These are phyloP conservation scores for Heliconius himera DNA, from an alignment of 1,140 invertebrate species.

Conservation along the genomic window DNA sequence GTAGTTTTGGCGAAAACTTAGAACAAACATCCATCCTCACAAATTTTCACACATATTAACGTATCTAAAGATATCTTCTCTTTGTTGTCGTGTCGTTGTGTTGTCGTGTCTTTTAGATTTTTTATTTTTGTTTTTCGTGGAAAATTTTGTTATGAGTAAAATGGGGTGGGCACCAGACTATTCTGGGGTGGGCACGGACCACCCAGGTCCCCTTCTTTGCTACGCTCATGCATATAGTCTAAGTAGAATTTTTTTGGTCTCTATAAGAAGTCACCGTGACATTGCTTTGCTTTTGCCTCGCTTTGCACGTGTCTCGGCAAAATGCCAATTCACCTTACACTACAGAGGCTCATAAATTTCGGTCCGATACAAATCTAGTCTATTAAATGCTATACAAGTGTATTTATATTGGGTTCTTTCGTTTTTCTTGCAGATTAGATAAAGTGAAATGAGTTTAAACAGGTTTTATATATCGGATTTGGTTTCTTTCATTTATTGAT, in stretches of 20 bases:
- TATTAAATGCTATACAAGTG: neutral
- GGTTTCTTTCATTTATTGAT: neutral
- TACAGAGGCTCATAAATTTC: constrained; percentile 10
- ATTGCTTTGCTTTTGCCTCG: constrained; percentile 27
- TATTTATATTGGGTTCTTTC: neutral
- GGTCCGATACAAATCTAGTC: constrained; percentile 10
- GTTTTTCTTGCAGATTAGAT: neutral
- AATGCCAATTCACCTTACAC: constrained; percentile 20
- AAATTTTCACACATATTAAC: no score
- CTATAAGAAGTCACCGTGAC: constrained; percentile 33
- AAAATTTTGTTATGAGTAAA: no score
- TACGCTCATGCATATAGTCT: neutral
- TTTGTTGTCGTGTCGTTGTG: no score
- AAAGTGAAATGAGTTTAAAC: neutral
- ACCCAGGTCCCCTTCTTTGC: no score
- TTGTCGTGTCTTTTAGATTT: no score
- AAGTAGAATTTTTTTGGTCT: constrained; percentile 22
- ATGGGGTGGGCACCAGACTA: no score
- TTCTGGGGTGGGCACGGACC: no score
- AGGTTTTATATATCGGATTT: neutral
- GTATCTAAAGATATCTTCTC: no score
- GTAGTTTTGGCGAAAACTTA: no score
- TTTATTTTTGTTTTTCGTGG: no score
- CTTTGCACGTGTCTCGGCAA: constrained; percentile 33
- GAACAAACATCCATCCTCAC: no score